Conservation (phyloP, 2,797 vertebrate genomes). For the Syngnathus rostellatus region DNA sequence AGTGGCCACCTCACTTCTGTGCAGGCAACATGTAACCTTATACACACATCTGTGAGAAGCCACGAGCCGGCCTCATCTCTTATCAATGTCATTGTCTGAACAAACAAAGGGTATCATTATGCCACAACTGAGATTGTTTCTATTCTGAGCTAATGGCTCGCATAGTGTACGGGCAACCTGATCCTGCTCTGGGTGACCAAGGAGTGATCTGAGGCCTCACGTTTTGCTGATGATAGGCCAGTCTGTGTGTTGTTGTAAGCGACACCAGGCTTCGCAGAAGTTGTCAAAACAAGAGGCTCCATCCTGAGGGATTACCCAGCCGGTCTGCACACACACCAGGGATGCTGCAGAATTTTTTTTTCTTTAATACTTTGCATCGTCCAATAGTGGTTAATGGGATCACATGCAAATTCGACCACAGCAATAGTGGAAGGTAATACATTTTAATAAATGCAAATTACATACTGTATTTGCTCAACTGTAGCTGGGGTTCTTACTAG, state of each 20-base stretch:
- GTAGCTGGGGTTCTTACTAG: no score
- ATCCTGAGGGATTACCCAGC: conserved; percentile 55
- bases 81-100: conserved; percentile 66
- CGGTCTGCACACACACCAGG: conserved; percentile 40
- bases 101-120: conserved; percentile 68
- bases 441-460: conserved; percentile 15
- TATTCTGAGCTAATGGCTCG: conserved; percentile 69
- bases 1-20: conserved; percentile 31
- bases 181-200: conserved; percentile 55
- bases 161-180: conserved; percentile 63
- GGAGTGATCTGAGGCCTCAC: conserved; percentile 48
- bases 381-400: conserved; percentile 12
- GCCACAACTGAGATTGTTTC: conserved; percentile 55
- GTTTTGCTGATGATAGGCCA: conserved; percentile 59
- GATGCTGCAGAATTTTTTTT: conserved; percentile 11
- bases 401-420: conserved; percentile 11
- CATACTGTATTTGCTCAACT: no score
- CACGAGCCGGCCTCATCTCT: conserved; percentile 42
- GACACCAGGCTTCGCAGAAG: conserved; percentile 64
- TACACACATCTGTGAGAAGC: conserved; percentile 52
- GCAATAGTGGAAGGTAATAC: conserved; percentile 5
- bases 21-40: conserved; percentile 48
- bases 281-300: conserved; percentile 71
- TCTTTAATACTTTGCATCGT: not conserved
- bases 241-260: conserved; percentile 68